Evolutionary conservation across 2,797 vertebrate genomes (phyloP).

Genomic region (Sardinella longiceps): DNA sequence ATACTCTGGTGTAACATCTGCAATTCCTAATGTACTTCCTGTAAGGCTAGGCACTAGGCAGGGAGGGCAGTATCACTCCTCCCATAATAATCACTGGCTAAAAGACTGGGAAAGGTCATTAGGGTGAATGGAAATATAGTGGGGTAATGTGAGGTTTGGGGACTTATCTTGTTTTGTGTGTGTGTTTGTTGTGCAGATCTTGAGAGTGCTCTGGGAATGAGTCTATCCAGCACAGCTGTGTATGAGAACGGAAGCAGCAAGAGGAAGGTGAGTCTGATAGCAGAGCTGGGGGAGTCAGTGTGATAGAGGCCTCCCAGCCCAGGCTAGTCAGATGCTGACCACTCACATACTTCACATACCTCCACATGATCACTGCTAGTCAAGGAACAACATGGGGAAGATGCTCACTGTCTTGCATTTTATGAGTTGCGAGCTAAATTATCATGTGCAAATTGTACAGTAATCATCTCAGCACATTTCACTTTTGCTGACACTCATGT

Average conservation of each 20-base stretch:
- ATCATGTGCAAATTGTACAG: no score
- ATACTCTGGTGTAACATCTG: no score
- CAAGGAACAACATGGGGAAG: background rate
- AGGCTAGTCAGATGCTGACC: background rate
- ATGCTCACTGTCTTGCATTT: no score
- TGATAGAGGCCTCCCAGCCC: background rate
- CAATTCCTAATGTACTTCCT: no score
- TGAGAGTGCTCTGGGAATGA: slow-evolving; percentile 74
- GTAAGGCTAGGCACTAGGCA: no score
- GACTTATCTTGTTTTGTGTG: background rate
- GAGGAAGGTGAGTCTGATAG: slow-evolving; percentile 71
- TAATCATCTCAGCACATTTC: no score
- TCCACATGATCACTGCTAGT: no score
- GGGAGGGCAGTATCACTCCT: no score
- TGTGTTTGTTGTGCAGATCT: slow-evolving; percentile 74
- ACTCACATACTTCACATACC: background rate
- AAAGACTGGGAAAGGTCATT: no score
- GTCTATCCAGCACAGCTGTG: slow-evolving; percentile 33
- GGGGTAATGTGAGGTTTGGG: background rate
- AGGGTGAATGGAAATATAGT: background rate
- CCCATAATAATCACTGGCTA: no score
- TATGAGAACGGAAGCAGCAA: slow-evolving; percentile 63
- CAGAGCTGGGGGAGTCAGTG: background rate
- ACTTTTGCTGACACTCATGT: no score
- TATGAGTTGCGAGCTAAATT: no score